Evolutionary conservation across 2,113 vertebrate genomes (phyloP).

Genomic region (Microtus pennsylvanicus): DNA sequence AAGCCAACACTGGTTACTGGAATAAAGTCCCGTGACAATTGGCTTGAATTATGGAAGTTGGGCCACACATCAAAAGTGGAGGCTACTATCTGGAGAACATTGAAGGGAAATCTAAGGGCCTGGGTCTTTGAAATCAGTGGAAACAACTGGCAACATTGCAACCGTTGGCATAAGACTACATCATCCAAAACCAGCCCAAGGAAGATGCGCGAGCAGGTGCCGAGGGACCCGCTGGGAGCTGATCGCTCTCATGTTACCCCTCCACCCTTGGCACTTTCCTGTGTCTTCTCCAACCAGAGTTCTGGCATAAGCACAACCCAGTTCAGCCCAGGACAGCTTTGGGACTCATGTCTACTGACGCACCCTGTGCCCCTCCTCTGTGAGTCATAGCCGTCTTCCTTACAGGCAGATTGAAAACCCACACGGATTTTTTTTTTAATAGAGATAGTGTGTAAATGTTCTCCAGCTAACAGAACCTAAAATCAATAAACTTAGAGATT

Average conservation of each 20-base stretch:
- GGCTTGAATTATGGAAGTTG: not conserved
- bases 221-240: not conserved
- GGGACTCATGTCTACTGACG: not conserved
- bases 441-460: not conserved
- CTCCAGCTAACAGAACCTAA: not conserved
- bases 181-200: not conserved
- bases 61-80: not conserved
- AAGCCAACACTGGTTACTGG: not conserved
- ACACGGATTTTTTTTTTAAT: not conserved
- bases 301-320: not conserved
- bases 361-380: not conserved
- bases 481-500: not conserved
- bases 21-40: not conserved
- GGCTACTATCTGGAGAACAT: not conserved
- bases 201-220: not conserved
- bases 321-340: slow-evolving; percentile 41
- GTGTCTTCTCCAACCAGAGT: not conserved
- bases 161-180: not conserved
- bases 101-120: too few species aligned
- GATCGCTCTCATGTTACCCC: not conserved
- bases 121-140: not conserved
- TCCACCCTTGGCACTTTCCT: not conserved
- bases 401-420: not conserved
- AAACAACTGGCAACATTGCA: not conserved
- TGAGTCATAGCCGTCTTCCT: not conserved